Conservation (phyloP, 2,797 vertebrate species). For the Takifugu ocellatus region DNA sequence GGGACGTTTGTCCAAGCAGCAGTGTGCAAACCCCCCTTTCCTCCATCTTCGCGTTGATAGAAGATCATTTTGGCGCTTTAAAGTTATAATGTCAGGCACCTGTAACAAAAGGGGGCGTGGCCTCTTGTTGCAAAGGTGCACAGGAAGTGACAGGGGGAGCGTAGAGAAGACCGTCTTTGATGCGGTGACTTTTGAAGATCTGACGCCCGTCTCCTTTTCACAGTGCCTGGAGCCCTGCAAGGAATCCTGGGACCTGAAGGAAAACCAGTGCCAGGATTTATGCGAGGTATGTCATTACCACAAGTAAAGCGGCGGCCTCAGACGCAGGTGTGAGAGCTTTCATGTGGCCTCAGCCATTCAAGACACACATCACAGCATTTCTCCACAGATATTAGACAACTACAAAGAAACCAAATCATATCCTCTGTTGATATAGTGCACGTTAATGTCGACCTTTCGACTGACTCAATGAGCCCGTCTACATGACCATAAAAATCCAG, state of each 20-base stretch:
- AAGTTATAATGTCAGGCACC: slow-evolving; percentile 35
- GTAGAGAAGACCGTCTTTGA: slow-evolving; percentile 58
- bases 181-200: slow-evolving; percentile 67
- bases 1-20: too few species aligned
- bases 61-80: slow-evolving; percentile 39
- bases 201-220: slow-evolving; percentile 65
- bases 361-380: too few species aligned
- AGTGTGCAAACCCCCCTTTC: not conserved
- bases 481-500: too few species aligned
- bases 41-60: slow-evolving; percentile 41
- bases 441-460: too few species aligned
- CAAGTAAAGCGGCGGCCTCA: slow-evolving; percentile 37
- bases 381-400: too few species aligned
- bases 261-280: slow-evolving; percentile 91
- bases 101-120: slow-evolving; percentile 40
- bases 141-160: slow-evolving; percentile 44
- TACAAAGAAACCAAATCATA: too few species aligned
- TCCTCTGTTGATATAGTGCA: too few species aligned
- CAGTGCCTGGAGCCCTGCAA: slow-evolving; percentile 98
- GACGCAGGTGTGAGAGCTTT: slow-evolving; percentile 33
- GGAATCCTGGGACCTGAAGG: slow-evolving; percentile 88
- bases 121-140: slow-evolving; percentile 31
- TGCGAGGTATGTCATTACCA: slow-evolving; percentile 85
- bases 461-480: too few species aligned
- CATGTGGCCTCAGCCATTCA: too few species aligned